Base-by-base conservation (phyloP, 2,113 vertebrate species). In the Pica pica region DNA sequence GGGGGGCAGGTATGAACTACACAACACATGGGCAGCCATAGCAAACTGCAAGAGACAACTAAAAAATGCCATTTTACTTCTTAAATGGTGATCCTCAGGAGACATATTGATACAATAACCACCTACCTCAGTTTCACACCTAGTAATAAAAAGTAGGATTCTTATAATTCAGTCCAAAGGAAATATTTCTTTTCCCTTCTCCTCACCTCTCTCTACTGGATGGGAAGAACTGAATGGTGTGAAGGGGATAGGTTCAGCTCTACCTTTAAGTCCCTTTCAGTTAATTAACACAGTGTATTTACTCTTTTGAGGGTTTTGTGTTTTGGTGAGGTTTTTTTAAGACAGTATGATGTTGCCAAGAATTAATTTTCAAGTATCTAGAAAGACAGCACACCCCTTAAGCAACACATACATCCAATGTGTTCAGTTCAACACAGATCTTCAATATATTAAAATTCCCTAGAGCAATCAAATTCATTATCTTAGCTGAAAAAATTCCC, bases 21-120 rank as follows among this genome's bases (percentile, higher is more conserved):
- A n/a, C 30, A 82, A 41, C 19, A 55, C 10, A 12, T 0, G 4
- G 24, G 26, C 26, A 42, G 33, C 33, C 1, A 0, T 11, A 74
- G 35, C 18, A 87, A 74, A 88, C 9, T 31, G 20, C 44, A 75
- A 30, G 3, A 14, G 31, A 30, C 24, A 65, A 53, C 9, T 31
- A 6, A 53, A 81, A 89, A 80, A 75, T 11, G 39, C 9, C 3
- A 28, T 37, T 76, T 77, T 65, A 23, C 20, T 87, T 61, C 77
- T 50, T 31, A 80, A 79, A 82, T 20, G 5, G 17, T 35, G 67
- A 61, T 46, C 41, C 50, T 60, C 24, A 63, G 41, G 69, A 75
- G 13, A 70, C 4, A n/a, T 2, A 33, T 12, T n/a, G n/a, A 60
- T 33, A 84, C 30, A 37, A 53, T 41, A 74, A 46, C 23, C 14